A percentile compares a stretch with the other conserved stretches of the same genome.
Conservation (phyloP, 1,140 invertebrate genomes). For the Calliopsis andreniformis region DNA sequence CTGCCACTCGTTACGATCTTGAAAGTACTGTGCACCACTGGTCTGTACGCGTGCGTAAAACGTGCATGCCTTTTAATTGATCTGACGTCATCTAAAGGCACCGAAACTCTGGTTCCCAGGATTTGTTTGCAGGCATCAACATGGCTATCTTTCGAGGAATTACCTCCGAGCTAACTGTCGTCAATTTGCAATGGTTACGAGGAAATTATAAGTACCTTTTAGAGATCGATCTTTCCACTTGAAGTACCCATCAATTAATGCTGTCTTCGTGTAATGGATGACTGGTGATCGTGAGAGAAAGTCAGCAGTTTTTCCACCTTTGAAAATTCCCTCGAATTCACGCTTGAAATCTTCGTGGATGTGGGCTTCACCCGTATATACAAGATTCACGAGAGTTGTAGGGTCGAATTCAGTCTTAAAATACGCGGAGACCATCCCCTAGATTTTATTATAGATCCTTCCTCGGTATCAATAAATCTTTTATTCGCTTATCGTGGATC, state of each 20-base stretch:
- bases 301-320: neutral
- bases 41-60: conserved; percentile 13
- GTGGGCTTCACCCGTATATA: conserved; percentile 42
- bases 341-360: conserved; percentile 16
- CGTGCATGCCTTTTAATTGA: conserved; percentile 62
- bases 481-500: neutral
- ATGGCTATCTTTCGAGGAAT: neutral
- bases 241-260: neutral
- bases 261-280: neutral
- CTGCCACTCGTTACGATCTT: conserved; percentile 54
- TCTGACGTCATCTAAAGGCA: conserved; percentile 58
- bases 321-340: conserved; percentile 6
- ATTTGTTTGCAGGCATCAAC: conserved; percentile 46
- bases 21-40: neutral
- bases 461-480: neutral
- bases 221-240: neutral
- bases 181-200: neutral
- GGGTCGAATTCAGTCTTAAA: neutral
- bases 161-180: too few relatives aligned
- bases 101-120: conserved; percentile 54
- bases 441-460: neutral
- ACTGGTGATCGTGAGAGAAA: neutral
- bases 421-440: neutral
- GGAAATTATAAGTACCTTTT: neutral
- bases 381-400: too few relatives aligned